phyloP scores from a whole-genome alignment of 2,797 vertebrate species.

The Buceros bicornis region DNA sequence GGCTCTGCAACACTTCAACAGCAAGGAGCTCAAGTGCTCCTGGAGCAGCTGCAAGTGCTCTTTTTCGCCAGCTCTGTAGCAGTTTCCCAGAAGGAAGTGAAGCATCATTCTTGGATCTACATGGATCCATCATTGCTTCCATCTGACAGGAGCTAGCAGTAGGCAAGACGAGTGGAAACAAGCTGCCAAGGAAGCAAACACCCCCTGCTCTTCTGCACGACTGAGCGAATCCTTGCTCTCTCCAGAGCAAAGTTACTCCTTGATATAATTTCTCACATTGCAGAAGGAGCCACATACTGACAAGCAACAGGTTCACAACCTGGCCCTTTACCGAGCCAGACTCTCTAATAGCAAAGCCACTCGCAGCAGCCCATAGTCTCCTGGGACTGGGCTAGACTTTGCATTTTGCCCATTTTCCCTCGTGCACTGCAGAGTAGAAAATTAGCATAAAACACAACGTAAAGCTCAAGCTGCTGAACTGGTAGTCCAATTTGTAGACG shows the following conservation, averaged over 20 bases:
- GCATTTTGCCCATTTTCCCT: not conserved
- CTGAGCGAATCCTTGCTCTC: not conserved
- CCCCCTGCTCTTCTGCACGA: not conserved
- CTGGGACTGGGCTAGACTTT: not conserved
- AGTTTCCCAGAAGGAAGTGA: slow-evolving; percentile 4
- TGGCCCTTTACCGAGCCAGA: not conserved
- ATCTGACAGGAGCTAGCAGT: not conserved
- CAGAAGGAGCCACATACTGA: not conserved
- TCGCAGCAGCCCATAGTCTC: not conserved
- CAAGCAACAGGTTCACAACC: slow-evolving; percentile 35
- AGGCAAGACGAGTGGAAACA: not conserved
- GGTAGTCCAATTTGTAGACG: not conserved
- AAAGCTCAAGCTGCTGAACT: not conserved
- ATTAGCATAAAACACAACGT: not conserved
- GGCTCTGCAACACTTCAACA: not conserved
- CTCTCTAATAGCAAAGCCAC: not conserved
- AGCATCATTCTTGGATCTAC: not conserved
- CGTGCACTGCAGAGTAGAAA: not conserved
- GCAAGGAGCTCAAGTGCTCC: not conserved
- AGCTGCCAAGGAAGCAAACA: not conserved
- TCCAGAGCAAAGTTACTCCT: slow-evolving; percentile 3
- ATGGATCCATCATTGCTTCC: not conserved
- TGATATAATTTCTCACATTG: rapidly evolving
- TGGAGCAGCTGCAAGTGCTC: not conserved
- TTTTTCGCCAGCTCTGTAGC: not conserved